These are phyloP conservation scores for Digitonthophagus gazella DNA, from an alignment of 2,888 invertebrate species.

Conservation along the genomic window DNA sequence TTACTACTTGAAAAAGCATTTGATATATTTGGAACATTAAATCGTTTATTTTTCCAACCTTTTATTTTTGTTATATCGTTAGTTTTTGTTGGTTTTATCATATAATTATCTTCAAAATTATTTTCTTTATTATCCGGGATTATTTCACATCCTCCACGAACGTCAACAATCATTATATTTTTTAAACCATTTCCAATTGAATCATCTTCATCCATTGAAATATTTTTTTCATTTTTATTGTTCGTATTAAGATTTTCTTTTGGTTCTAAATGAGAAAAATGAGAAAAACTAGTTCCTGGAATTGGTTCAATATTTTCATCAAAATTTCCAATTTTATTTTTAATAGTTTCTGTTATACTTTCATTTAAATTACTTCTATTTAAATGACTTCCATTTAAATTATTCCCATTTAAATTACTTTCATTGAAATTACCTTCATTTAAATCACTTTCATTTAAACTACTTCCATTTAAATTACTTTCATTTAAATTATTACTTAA, in stretches of 20 bases:
- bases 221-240: background rate
- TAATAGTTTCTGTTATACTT: background rate
- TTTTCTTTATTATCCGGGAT: background rate
- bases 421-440: no score
- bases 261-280: no score
- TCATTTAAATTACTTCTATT: background rate
- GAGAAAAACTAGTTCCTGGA: background rate
- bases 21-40: conserved; percentile 11
- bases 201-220: background rate
- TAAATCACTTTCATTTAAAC: no score
- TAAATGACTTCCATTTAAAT: no score
- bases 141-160: conserved; percentile 36
- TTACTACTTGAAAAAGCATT: conserved; percentile 25
- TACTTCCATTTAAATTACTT: no score
- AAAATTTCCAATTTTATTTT: background rate
- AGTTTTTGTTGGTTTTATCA: conserved; percentile 44
- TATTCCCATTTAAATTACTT: no score
- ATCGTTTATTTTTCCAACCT: conserved; percentile 43
- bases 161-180: conserved; percentile 35
- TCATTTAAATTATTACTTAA: no score
- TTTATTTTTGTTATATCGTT: conserved; percentile 48
- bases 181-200: conserved; percentile 1
- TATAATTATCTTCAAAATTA: background rate
- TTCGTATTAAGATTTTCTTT: no score
- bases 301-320: background rate